Evolutionary conservation across 2,113 vertebrate genomes (phyloP).

Genomic region (Actenoides hombroni): DNA sequence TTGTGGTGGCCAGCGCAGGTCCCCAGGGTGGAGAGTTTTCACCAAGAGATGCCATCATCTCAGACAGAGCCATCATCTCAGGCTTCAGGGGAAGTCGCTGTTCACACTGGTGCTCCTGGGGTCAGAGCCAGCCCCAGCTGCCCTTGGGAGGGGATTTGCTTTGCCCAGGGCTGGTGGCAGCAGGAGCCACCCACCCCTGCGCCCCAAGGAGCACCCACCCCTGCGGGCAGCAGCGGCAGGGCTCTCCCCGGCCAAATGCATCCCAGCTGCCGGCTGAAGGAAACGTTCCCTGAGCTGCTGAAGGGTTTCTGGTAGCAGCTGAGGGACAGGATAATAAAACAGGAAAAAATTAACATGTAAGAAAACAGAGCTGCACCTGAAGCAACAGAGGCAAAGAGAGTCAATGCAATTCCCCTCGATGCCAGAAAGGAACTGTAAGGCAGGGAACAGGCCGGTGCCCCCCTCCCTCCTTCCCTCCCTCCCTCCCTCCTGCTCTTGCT

Average conservation of each 20-base stretch:
- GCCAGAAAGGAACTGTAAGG: conserved; percentile 68
- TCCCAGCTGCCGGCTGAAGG: conserved; percentile 25
- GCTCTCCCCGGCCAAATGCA: neutral
- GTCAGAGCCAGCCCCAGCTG: rapidly evolving
- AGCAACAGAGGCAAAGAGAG: conserved; percentile 77
- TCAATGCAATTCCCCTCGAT: conserved; percentile 49
- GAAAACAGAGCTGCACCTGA: conserved; percentile 82
- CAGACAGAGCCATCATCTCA: neutral
- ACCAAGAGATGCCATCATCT: neutral
- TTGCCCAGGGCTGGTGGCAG: neutral
- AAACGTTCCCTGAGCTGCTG: conserved; percentile 19
- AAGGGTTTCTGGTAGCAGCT: conserved; percentile 38
- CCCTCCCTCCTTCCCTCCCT: conserved; percentile 17
- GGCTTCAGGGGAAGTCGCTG: neutral
- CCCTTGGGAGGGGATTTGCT: neutral
- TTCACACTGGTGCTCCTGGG: neutral
- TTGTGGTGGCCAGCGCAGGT: neutral
- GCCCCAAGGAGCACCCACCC: neutral
- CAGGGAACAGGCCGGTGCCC: conserved; percentile 59
- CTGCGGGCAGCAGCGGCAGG: neutral
- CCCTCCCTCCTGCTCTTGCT: conserved; percentile 30
- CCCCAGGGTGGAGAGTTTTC: neutral
- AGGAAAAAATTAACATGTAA: conserved; percentile 82
- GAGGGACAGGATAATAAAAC: conserved; percentile 75
- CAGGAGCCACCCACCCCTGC: neutral